Percentiles rank a stretch among this genome's conserved stretches.
These are phyloP conservation scores for Solenodon paradoxus DNA, from an alignment of 2,113 vertebrate species.

Conservation along the genomic window DNA sequence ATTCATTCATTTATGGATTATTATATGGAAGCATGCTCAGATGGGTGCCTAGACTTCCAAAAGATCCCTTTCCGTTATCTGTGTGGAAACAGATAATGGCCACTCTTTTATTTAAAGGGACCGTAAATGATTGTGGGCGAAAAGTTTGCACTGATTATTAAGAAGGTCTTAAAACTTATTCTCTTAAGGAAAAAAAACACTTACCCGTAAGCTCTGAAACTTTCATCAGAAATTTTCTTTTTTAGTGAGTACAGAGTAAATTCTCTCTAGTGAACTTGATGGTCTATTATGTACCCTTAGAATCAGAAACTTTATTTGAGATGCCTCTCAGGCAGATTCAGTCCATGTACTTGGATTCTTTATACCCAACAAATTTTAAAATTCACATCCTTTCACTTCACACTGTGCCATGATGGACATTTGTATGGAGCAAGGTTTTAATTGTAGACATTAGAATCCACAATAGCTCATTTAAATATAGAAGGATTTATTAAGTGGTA, in stretches of 20 bases:
- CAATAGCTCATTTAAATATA: neutral
- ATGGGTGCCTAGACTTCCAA: neutral
- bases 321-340: neutral
- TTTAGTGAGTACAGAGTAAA: neutral
- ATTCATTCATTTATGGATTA: too few relatives aligned
- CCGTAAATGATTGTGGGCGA: neutral
- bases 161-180: neutral
- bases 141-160: neutral
- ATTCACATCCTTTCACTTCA: neutral
- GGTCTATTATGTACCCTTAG: neutral
- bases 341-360: neutral
- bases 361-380: neutral
- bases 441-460: neutral
- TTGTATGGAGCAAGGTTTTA: neutral
- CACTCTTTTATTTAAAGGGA: neutral
- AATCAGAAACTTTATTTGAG: conserved; percentile 3
- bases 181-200: neutral
- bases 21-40: neutral
- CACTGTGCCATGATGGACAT: neutral
- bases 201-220: neutral
- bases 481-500: neutral
- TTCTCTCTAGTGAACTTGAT: neutral
- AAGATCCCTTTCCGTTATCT: neutral
- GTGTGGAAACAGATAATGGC: neutral
- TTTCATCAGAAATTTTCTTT: conserved; percentile 5